Percentiles rank a stretch among this genome's conserved stretches.
These are phyloP conservation scores for Seriola rivoliana DNA, from an alignment of 2,113 vertebrate genomes.

Conservation along the genomic window DNA sequence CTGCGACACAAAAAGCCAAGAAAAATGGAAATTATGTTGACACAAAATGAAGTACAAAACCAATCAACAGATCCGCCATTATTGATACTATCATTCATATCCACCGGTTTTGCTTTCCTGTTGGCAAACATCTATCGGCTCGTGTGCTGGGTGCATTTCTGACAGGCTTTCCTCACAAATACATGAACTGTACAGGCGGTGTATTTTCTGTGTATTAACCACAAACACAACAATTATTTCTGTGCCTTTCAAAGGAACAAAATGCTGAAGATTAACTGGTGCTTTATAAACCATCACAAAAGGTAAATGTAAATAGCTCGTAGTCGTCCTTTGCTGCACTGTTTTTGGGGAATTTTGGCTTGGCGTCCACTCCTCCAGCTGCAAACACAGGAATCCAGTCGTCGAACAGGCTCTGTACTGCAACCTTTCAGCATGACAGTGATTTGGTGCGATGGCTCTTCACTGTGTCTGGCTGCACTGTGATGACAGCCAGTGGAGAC, in stretches of 20 bases:
- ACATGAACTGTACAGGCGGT: slow-evolving; percentile 2
- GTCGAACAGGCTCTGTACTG: slow-evolving; percentile 33
- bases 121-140: slow-evolving; percentile 32
- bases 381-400: slow-evolving; percentile 31
- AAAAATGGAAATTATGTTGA: slow-evolving; percentile 67
- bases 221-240: background rate
- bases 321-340: slow-evolving; percentile 11
- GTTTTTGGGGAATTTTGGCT: slow-evolving; percentile 20
- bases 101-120: background rate
- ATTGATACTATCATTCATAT: slow-evolving; percentile 47
- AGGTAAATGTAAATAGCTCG: background rate
- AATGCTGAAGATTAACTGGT: slow-evolving; percentile 7
- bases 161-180: slow-evolving; percentile 15
- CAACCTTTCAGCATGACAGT: slow-evolving; percentile 58
- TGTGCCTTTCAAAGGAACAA: slow-evolving; percentile 8
- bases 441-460: slow-evolving; percentile 70
- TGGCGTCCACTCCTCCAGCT: slow-evolving; percentile 8
- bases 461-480: slow-evolving; percentile 45
- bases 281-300: slow-evolving; percentile 4
- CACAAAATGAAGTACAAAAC: slow-evolving; percentile 54
- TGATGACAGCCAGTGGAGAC: slow-evolving; percentile 69
- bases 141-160: slow-evolving; percentile 28
- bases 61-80: slow-evolving; percentile 48
- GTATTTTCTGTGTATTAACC: slow-evolving; percentile 10
- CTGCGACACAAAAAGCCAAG: slow-evolving; percentile 63